Base-by-base conservation (phyloP, 2,797 vertebrate genomes). In the Botia almorhae region DNA sequence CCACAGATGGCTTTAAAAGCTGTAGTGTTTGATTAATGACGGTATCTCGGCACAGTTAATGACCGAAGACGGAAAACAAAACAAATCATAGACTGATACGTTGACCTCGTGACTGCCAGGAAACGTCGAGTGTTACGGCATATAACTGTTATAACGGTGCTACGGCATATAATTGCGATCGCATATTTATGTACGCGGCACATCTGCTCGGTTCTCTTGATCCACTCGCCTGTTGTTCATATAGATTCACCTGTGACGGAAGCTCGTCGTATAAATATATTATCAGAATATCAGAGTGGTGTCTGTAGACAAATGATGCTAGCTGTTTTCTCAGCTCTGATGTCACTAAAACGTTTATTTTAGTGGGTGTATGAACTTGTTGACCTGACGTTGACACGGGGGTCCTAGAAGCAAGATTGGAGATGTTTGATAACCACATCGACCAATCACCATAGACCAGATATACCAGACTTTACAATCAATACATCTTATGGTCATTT, bases 1-100 rank as follows among this genome's bases (percentile, higher is more conserved):
- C 69, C 26, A 60, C 78, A 72, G 78, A 80, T 73, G 69, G 50
- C 69, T 73, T 26, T 50, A 80, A 21, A 46, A 56, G 69, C 50
- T 56, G 69, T 29, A 65, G 60, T 10, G 1, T 53, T 65, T 80
- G 69, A 80, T 65, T 73, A 73, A 73, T 80, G 78, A 46, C 26
- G 6, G 69, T 58, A 67, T 73, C 36, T 26, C 12, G 4, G 16
- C 26, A 61, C 21, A 0, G 7, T 72, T 61, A 67, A 67, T 73
- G 78, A 58, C 48, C 67, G 50, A 67, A 48, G 55, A 72, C 29
- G 50, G 39, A 19, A 46, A 73, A 23, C 67, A 69, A 69, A 78
- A 78, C 76, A 69, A 69, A 80, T 51, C 33, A 17, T 13, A 64
- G 53, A 46, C 65, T 80, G 60, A 73, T 80, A 69, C 43, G 11